These are phyloP conservation scores for Meteorus colon DNA, from an alignment of 2,888 invertebrate species.

Conservation along the genomic window DNA sequence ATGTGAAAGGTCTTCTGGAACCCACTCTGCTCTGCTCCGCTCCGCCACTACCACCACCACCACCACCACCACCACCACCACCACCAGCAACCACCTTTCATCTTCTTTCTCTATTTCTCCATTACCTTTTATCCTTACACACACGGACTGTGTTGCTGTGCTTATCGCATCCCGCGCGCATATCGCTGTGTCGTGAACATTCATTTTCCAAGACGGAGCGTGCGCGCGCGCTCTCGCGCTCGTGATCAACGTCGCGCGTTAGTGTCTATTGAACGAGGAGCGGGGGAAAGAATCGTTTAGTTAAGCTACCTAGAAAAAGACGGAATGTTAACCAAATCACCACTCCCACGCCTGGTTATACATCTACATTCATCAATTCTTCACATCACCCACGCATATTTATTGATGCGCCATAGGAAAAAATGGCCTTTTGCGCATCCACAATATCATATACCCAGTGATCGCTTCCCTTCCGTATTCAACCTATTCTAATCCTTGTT, in stretches of 20 bases:
- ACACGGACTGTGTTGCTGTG: conserved; percentile 14
- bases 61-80: conserved; percentile 9
- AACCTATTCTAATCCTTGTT: neutral
- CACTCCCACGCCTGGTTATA: conserved; percentile 23
- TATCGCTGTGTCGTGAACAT: conserved; percentile 14
- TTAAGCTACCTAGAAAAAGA: neutral
- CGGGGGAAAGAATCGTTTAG: conserved; percentile 12
- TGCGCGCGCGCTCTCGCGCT: neutral
- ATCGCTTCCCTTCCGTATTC: neutral
- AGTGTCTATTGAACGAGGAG: conserved; percentile 20
- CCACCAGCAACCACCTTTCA: neutral
- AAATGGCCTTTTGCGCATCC: neutral
- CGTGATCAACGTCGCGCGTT: conserved; percentile 19
- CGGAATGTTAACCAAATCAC: conserved; percentile 12
- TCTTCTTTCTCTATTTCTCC: conserved; percentile 7
- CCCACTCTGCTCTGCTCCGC: neutral
- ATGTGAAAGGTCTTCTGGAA: neutral
- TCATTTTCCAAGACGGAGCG: conserved; percentile 11
- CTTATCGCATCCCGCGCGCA: conserved; percentile 20
- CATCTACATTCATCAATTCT: conserved; percentile 17
- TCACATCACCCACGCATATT: conserved; percentile 25
- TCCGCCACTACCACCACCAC: neutral
- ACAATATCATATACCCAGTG: no score
- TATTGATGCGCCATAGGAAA: neutral
- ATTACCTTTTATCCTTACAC: neutral